These are phyloP conservation scores for Diadegma fenestrale DNA, from an alignment of 2,888 invertebrate genomes.

Conservation along the genomic window DNA sequence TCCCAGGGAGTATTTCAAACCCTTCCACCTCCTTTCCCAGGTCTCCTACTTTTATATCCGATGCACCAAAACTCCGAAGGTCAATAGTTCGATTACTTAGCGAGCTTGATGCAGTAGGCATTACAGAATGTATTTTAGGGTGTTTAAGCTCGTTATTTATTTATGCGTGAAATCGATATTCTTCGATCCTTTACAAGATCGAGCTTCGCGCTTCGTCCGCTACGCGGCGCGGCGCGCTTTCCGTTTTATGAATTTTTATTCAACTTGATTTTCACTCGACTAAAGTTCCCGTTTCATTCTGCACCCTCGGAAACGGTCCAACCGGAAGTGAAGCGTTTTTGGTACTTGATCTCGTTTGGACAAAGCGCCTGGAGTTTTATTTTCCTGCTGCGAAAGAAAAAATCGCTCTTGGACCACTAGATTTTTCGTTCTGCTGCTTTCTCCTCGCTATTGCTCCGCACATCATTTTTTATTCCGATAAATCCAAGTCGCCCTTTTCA, in stretches of 20 bases:
- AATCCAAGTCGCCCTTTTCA: constrained; percentile 55
- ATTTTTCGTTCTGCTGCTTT: constrained; percentile 54
- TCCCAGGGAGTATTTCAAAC: neutral
- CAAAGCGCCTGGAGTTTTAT: constrained; percentile 12
- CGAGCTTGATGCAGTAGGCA: neutral
- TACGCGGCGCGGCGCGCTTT: neutral
- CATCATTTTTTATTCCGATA: constrained; percentile 78
- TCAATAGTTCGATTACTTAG: neutral
- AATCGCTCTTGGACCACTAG: neutral
- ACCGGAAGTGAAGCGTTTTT: constrained; percentile 45
- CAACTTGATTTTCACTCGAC: neutral
- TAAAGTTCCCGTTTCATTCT: constrained; percentile 8
- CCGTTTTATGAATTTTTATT: neutral
- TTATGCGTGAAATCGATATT: neutral
- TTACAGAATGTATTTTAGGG: neutral
- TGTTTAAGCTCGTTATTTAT: neutral
- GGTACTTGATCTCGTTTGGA: constrained; percentile 28
- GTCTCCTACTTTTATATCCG: neutral
- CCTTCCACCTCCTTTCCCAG: neutral
- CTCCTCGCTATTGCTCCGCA: constrained; percentile 58
- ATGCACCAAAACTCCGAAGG: constrained; percentile 6
- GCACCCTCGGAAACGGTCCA: constrained; percentile 16
- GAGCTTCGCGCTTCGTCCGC: neutral
- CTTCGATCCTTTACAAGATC: neutral
- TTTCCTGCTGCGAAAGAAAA: constrained; percentile 3